Base-by-base conservation (phyloP, 2,113 vertebrate species). In the Tenebrosternarchus preto region DNA sequence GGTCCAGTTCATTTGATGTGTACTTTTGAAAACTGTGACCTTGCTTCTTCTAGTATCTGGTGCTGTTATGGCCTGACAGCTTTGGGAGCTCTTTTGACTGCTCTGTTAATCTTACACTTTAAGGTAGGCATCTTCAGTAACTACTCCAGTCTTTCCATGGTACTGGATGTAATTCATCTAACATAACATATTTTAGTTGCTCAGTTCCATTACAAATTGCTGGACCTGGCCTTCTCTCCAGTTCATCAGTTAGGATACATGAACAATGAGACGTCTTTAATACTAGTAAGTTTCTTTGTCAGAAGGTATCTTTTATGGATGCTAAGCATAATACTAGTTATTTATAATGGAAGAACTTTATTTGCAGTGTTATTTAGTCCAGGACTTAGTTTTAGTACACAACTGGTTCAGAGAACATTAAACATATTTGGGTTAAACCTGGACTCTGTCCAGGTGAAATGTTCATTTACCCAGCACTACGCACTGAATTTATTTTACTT, bases 11-110 rank as follows among this genome's bases (percentile, higher is more conserved):
- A 2, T 59, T 74, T 11, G 27, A 55, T 76, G 27, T 25, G 46
- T n/a, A n/a, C n/a, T 76, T 71, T 36, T 55, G 36, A 79, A 46
- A 60, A 43, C 77, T 79, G 77, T 79, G 67, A 78, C 63, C n/a
- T 33, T 33, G 29, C 63, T 66, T 33, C 29, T 31, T 8, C 5
- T 29, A 61, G 76, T 73, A 74, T 76, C 56, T 59, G 75, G 74
- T 82, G 81, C 64, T 33, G 55, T 29, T 59, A 73, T 81, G 83
- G 76, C 81, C 63, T 6, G 74, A 84, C 17, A 61, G 64, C 74
- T 76, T 78, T 39, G 55, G 19, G 56, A 46, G 73, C 39, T 22
- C 36, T 83, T 63, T 11, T 15, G 9, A 74, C 80, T 76, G 27
- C 7, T 59, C 31, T 66, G 59, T 73, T 29, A 25, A 66, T 33